These are phyloP conservation scores for Oscheius sp. DNA, from an alignment of 2,888 invertebrate genomes.

Conservation along the genomic window DNA sequence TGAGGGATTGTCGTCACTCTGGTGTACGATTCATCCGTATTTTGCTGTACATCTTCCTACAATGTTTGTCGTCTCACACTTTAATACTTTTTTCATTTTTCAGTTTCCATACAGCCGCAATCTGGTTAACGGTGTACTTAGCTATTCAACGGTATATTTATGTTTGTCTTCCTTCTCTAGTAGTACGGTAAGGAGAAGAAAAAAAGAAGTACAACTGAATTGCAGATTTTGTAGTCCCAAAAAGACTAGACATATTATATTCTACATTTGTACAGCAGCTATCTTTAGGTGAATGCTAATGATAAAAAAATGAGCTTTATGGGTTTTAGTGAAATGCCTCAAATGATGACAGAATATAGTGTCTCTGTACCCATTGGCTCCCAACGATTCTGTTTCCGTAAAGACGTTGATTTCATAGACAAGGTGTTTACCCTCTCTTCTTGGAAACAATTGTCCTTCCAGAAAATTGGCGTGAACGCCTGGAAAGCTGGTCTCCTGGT, in stretches of 20 bases:
- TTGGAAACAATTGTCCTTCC: constrained; percentile 8
- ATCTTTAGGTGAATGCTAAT: constrained; percentile 19
- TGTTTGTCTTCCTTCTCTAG: constrained; percentile 88
- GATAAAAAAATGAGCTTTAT: no score
- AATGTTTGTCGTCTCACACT: constrained; percentile 72
- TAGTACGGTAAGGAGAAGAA: constrained; percentile 75
- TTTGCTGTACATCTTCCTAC: constrained; percentile 79
- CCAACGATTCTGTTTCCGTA: constrained; percentile 15
- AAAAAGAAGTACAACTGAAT: not conserved
- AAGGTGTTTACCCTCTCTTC: not conserved
- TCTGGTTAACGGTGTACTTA: constrained; percentile 87
- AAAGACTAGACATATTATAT: constrained; percentile 25
- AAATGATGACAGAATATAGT: constrained; percentile 28
- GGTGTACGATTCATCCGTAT: constrained; percentile 70
- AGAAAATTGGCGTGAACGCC: constrained; percentile 74
- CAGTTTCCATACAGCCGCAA: constrained; percentile 86
- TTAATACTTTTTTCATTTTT: not conserved
- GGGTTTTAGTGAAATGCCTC: constrained; percentile 29
- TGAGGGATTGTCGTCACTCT: constrained; percentile 34
- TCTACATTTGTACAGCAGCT: constrained; percentile 26
- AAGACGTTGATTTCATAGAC: constrained; percentile 30
- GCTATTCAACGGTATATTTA: constrained; percentile 89
- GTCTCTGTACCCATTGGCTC: constrained; percentile 10
- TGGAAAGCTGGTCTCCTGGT: constrained; percentile 80
- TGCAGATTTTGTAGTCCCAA: constrained; percentile 30